Base-by-base conservation (phyloP, 1,140 invertebrate species). In the Radopholus similis region DNA sequence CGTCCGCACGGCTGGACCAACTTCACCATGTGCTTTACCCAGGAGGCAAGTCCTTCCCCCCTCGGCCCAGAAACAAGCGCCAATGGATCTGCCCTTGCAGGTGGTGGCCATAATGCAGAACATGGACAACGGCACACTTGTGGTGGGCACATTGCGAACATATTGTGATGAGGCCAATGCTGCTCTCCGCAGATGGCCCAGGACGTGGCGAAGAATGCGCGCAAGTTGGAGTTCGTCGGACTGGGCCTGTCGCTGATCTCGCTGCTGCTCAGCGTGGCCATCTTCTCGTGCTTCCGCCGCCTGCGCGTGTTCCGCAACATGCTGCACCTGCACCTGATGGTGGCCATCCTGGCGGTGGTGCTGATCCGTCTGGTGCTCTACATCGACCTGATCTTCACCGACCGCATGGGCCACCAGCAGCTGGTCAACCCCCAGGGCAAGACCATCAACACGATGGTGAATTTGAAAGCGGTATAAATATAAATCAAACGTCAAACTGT, bases 271-370 rank as follows among this genome's bases (percentile, higher is more conserved):
- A 91, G 90, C 0, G 84, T 92, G 35, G 85, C 88, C 35, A 91
- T 93, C 62, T 92, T 92, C 82, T 89, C 87, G 74, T 87, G 87
- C 67, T 92, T 90, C 83, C 88, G 89, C 73, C 89, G 88, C 47
- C 82, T 94, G 32, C 86, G 89, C 65, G 93, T 93, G 75, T 91
- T 90, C 76, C 86, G 91, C 60, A 94, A 91, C 2, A 86, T 89
- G 60, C 91, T 94, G 59, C 92, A 94, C 80, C 89, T 90, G 79
- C 90, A 92, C 77, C 85, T 94, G 26, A 93, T 93, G 81, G 86
- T 90, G 2, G 90, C 91, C 0, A 92, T 92, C 86, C 85, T 90
- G 35, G 86, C 91, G 15, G 90, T 93, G 83, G 90, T 93, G 1
- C 80, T 90, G 28, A 88, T 92, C n/a, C 86, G 90, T 59, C 86